Evolutionary conservation across 2,113 vertebrate species (phyloP).

Genomic region (Scatophagus argus): DNA sequence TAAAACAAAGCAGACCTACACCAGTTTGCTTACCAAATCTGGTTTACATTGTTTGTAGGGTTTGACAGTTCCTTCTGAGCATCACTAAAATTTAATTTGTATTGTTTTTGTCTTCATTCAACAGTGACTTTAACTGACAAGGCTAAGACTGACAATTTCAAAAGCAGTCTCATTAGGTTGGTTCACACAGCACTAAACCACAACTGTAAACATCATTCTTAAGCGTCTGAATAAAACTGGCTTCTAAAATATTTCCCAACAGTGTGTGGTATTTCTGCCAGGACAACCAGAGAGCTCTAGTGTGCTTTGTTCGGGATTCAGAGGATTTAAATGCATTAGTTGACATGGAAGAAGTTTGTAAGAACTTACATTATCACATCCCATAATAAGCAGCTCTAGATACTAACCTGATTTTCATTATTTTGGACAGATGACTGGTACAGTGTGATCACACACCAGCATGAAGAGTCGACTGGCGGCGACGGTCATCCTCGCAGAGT

Average conservation of each 20-base stretch:
- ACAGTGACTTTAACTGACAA: conserved; percentile 25
- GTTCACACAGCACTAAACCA: neutral
- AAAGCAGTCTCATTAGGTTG: conserved; percentile 20
- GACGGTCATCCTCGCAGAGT: conserved; percentile 39
- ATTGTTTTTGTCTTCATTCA: conserved; percentile 45
- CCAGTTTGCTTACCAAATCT: conserved; percentile 53
- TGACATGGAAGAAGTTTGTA: neutral
- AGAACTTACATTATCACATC: neutral
- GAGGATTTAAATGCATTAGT: neutral
- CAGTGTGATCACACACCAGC: conserved; percentile 28
- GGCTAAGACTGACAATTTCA: neutral
- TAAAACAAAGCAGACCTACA: conserved; percentile 57
- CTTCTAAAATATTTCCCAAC: conserved; percentile 17
- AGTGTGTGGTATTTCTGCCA: neutral
- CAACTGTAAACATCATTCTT: conserved; percentile 46
- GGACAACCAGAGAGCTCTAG: neutral
- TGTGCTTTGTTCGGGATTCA: neutral
- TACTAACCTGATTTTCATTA: conserved; percentile 14
- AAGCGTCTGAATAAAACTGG: conserved; percentile 12
- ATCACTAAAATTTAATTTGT: conserved; percentile 28
- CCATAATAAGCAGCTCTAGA: neutral
- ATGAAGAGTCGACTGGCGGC: conserved; percentile 15
- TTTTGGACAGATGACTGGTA: conserved; percentile 54
- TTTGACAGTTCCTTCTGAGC: conserved; percentile 27
- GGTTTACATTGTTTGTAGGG: conserved; percentile 38